Base-by-base conservation (phyloP, 2,797 vertebrate genomes). In the Selene dorsalis region DNA sequence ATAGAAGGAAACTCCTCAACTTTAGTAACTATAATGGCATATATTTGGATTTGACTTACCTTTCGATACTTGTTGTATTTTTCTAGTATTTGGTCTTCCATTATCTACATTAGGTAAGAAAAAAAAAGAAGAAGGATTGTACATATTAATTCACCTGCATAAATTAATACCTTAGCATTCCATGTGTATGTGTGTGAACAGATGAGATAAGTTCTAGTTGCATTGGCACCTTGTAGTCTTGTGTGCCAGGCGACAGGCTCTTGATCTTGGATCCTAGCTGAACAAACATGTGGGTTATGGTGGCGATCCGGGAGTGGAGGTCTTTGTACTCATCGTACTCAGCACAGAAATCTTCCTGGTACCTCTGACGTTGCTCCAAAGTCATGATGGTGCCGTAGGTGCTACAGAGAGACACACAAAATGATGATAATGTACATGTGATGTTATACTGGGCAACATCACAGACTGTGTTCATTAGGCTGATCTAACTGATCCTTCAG, bases 61-160 rank as follows among this genome's bases (percentile, higher is more conserved):
- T 96, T 96, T 77, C 91, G 94, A 91, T 96, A 96, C 84, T 95
- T 96, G 80, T 88, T 95, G 91, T 96, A 97, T 82, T 96, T 96
- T 47, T 95, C 92, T 80, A 96, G 88, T 88, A 96, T 96, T 91
- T 96, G 95, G 28, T 95, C 94, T 92, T 96, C 96, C 87, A 96
- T 94, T 47, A 93, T 88, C 96, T 97, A 89, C 91, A 93, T 16
- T 35, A 9, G 13, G 35, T 45, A 64, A 2, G 77, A 82, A 80
- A 67, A 82, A 69, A n/a, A 79, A n/a, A n/a, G n/a, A n/a, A n/a
- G n/a, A n/a, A 80, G 64, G 32, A 60, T 6, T 69, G 6, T 6
- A 32, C 57, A 50, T 60, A 69, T 62, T 32, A 6, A 9, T 53
- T 39, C 17, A 39, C 18, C 6, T 52, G 22, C 4, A 28, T 8